Evolutionary conservation across 2,797 vertebrate genomes (phyloP).

Genomic region (Zenarchopterus dispar): DNA sequence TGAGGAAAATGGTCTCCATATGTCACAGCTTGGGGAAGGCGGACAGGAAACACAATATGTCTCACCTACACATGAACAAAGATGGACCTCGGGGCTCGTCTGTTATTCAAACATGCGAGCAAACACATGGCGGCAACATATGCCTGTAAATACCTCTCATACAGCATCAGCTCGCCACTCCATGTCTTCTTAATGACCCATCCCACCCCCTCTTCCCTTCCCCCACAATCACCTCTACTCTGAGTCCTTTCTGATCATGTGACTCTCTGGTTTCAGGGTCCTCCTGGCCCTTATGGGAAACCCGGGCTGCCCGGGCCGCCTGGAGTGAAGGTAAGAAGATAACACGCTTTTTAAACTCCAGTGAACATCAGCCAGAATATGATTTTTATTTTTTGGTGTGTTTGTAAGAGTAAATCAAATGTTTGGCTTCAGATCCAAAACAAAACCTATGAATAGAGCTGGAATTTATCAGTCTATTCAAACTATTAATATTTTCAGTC

Average conservation of each 20-base stretch:
- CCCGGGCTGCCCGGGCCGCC: conserved; percentile 88
- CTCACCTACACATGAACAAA: conserved; percentile 46
- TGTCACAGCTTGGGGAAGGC: conserved; percentile 69
- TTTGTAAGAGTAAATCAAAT: conserved; percentile 7
- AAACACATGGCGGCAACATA: neutral
- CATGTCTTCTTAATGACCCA: conserved; percentile 13
- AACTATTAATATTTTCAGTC: neutral
- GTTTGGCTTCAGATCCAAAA: neutral
- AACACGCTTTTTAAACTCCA: neutral
- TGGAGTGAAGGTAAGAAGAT: conserved; percentile 87
- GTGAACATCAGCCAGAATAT: neutral
- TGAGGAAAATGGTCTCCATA: conserved; percentile 80
- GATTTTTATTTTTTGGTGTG: neutral
- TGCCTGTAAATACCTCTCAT: conserved; percentile 30
- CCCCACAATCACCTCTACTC: conserved; percentile 24
- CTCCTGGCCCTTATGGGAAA: conserved; percentile 92
- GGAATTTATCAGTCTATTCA: neutral
- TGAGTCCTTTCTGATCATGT: conserved; percentile 33
- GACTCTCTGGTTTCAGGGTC: conserved; percentile 86
- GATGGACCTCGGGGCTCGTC: conserved; percentile 32
- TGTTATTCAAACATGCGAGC: conserved; percentile 24
- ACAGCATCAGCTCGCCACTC: neutral
- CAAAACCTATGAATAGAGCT: neutral
- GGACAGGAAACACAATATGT: conserved; percentile 31
- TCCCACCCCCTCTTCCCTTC: too few relatives aligned